Percentiles rank a stretch among this genome's conserved stretches.
Evolutionary conservation across 2,888 invertebrate genomes (phyloP).

Genomic region (Melolontha melolontha): DNA sequence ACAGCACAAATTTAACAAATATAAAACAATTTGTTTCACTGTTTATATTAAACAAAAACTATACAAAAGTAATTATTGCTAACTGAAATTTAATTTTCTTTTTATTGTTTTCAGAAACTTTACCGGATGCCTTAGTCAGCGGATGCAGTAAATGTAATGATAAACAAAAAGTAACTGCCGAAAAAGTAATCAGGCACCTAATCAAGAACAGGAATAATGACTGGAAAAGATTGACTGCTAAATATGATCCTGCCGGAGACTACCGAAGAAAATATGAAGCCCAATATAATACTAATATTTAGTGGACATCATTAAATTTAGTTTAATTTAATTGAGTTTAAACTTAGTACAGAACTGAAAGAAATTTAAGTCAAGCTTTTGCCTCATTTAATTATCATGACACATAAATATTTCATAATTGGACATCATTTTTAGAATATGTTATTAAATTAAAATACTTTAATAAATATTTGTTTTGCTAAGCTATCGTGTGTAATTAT

Average conservation of each 20-base stretch:
- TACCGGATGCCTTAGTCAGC: slow-evolving; percentile 78
- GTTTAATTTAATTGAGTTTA: not conserved
- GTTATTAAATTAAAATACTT: slow-evolving; percentile 2
- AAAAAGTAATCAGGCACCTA: slow-evolving; percentile 76
- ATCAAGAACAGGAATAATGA: slow-evolving; percentile 74
- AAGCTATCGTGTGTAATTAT: not conserved
- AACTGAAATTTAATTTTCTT: not conserved
- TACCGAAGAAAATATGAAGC: slow-evolving; percentile 68
- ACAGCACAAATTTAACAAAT: too few relatives aligned
- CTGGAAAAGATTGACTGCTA: slow-evolving; percentile 74
- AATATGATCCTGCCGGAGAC: slow-evolving; percentile 80
- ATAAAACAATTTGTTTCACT: too few relatives aligned
- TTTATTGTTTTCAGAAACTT: slow-evolving; percentile 69
- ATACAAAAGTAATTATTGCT: too few relatives aligned
- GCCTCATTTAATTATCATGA: not conserved
- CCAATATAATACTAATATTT: slow-evolving; percentile 32
- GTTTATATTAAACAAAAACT: too few relatives aligned
- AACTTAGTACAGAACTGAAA: too few relatives aligned
- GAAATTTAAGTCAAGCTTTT: not conserved
- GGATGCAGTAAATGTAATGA: slow-evolving; percentile 77
- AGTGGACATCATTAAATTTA: not conserved
- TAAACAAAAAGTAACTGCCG: slow-evolving; percentile 74
- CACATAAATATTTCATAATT: slow-evolving; percentile 10
- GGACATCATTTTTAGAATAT: not conserved
- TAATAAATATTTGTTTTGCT: slow-evolving; percentile 7